These are phyloP conservation scores for Drosophila virilis DNA, from an alignment of 1,140 invertebrate species.

Conservation along the genomic window DNA sequence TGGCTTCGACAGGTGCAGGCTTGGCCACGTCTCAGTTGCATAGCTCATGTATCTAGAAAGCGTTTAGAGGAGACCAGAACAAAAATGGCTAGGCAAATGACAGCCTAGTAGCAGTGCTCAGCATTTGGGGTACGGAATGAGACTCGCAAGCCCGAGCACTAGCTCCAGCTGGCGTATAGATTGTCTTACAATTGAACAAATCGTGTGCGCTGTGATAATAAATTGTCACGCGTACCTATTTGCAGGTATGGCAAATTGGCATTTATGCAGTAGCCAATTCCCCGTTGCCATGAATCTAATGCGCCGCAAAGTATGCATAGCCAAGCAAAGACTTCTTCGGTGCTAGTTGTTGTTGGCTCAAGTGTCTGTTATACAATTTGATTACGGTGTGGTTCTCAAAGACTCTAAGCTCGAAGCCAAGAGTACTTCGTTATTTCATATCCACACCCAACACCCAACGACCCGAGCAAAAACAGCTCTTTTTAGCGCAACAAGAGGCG, in stretches of 20 bases:
- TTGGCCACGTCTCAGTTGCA: slow-evolving; percentile 69
- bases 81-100: background rate
- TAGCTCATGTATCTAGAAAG: slow-evolving; percentile 63
- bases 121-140: background rate
- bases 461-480: slow-evolving; percentile 26
- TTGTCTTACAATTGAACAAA: slow-evolving; percentile 71
- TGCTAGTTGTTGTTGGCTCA: slow-evolving; percentile 33
- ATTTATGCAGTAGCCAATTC: slow-evolving; percentile 70
- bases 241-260: slow-evolving; percentile 74
- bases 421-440: background rate
- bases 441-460: background rate
- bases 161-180: slow-evolving; percentile 26
- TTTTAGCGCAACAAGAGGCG: background rate
- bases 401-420: slow-evolving; percentile 24
- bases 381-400: slow-evolving; percentile 48
- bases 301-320: slow-evolving; percentile 50
- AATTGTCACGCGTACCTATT: slow-evolving; percentile 70
- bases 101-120: background rate
- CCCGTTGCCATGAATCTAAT: slow-evolving; percentile 16
- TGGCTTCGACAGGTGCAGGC: slow-evolving; percentile 22
- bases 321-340: background rate
- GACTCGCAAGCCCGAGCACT: background rate
- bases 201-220: slow-evolving; percentile 50
- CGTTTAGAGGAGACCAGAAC: slow-evolving; percentile 48
- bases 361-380: slow-evolving; percentile 74